These are phyloP conservation scores for Tachysurus fulvidraco DNA, from an alignment of 2,113 vertebrate genomes.

Conservation along the genomic window DNA sequence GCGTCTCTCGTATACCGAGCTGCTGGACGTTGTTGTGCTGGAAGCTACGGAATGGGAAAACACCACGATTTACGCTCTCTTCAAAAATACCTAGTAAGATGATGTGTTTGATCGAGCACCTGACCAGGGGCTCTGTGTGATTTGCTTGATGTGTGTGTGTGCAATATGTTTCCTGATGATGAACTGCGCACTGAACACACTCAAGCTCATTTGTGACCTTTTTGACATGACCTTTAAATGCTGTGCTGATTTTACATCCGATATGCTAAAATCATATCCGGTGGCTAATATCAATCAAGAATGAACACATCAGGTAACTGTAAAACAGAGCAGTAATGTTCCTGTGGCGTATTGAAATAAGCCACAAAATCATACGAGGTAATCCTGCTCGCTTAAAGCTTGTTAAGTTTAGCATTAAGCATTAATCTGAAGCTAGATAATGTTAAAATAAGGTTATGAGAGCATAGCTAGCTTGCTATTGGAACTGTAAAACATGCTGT, in stretches of 20 bases:
- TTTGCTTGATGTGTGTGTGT: neutral
- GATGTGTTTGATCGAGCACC: neutral
- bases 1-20: slow-evolving; percentile 57
- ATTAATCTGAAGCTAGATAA: neutral
- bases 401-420: neutral
- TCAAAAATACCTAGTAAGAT: slow-evolving; percentile 73
- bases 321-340: neutral
- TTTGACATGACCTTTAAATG: neutral
- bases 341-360: neutral
- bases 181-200: neutral
- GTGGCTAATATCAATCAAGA: neutral
- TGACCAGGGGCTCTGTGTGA: neutral
- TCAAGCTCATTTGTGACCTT: neutral
- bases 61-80: slow-evolving; percentile 69
- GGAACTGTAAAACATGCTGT: no score
- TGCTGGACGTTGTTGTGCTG: slow-evolving; percentile 63
- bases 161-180: neutral
- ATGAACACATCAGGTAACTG: neutral
- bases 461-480: neutral
- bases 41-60: slow-evolving; percentile 50
- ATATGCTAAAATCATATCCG: neutral
- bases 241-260: neutral
- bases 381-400: neutral
- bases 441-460: neutral
- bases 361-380: neutral